These are phyloP conservation scores for Panzeria rudis DNA, from an alignment of 2,888 invertebrate species.

Conservation along the genomic window DNA sequence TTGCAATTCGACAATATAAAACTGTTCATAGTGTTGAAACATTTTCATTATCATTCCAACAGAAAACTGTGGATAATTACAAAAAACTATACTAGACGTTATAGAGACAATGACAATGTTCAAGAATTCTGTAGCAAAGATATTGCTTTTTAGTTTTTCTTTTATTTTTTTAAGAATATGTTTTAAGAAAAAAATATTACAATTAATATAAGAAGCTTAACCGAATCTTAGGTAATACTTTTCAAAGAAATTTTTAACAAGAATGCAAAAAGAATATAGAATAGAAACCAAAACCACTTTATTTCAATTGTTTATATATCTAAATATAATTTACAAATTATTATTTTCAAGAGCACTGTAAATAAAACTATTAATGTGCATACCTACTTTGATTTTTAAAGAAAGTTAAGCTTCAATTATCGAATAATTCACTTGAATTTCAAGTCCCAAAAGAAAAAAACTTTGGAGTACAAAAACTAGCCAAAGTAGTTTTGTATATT, in stretches of 20 bases:
- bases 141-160: slow-evolving; percentile 9
- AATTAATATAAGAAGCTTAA: not conserved
- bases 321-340: not conserved
- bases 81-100: slow-evolving; percentile 61
- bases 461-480: not conserved
- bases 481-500: not conserved
- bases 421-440: too few species aligned
- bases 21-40: slow-evolving; percentile 41
- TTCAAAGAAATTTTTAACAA: not conserved
- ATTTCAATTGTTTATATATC: not conserved
- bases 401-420: too few species aligned
- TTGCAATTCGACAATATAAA: slow-evolving; percentile 31
- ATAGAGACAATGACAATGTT: slow-evolving; percentile 50
- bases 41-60: slow-evolving; percentile 53
- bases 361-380: too few species aligned
- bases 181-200: not conserved
- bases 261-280: not conserved
- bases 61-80: slow-evolving; percentile 58
- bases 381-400: too few species aligned
- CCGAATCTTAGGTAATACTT: not conserved
- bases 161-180: not conserved
- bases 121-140: slow-evolving; percentile 32
- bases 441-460: too few species aligned
- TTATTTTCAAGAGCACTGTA: not conserved
- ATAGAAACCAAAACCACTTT: not conserved